These are phyloP conservation scores for Hippocampus mohnikei DNA, from an alignment of 2,113 vertebrate genomes.

Conservation along the genomic window DNA sequence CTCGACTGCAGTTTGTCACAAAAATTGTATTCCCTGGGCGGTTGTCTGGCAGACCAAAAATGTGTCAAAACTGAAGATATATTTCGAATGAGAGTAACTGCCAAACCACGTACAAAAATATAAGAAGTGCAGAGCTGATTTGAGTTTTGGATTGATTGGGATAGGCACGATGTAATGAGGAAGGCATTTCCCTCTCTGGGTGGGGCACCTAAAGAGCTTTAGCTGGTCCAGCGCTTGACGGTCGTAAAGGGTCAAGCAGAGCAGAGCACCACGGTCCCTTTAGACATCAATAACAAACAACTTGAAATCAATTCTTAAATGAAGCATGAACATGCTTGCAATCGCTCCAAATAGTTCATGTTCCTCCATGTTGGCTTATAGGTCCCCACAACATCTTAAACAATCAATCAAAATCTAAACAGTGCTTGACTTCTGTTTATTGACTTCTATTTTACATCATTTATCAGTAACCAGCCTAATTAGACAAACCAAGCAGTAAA, in stretches of 20 bases:
- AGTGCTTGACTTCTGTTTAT: too few relatives aligned
- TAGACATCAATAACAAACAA: neutral
- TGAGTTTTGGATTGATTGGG: slow-evolving; percentile 13
- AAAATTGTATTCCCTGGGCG: neutral
- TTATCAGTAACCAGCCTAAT: too few relatives aligned
- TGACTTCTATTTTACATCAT: too few relatives aligned
- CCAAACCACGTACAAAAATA: neutral
- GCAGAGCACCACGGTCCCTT: neutral
- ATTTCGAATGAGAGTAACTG: too few relatives aligned
- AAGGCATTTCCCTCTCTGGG: slow-evolving; percentile 16
- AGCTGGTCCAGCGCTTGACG: slow-evolving; percentile 13
- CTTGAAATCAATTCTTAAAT: neutral
- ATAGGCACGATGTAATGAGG: slow-evolving; percentile 28
- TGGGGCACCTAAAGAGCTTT: slow-evolving; percentile 16
- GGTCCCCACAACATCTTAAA: too few relatives aligned
- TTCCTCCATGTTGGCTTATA: too few relatives aligned
- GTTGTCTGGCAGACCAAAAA: neutral
- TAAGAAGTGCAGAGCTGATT: neutral
- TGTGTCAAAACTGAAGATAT: neutral
- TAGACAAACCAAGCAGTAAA: too few relatives aligned
- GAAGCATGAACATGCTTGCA: too few relatives aligned
- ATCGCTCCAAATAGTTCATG: too few relatives aligned
- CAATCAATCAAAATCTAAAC: too few relatives aligned
- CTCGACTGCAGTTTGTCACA: neutral
- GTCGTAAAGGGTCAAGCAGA: slow-evolving; percentile 19